Percentiles rank a stretch among this genome's conserved stretches.
phyloP scores from a whole-genome alignment of 2,888 invertebrate genomes.

The Yponomeuta sedellus region DNA sequence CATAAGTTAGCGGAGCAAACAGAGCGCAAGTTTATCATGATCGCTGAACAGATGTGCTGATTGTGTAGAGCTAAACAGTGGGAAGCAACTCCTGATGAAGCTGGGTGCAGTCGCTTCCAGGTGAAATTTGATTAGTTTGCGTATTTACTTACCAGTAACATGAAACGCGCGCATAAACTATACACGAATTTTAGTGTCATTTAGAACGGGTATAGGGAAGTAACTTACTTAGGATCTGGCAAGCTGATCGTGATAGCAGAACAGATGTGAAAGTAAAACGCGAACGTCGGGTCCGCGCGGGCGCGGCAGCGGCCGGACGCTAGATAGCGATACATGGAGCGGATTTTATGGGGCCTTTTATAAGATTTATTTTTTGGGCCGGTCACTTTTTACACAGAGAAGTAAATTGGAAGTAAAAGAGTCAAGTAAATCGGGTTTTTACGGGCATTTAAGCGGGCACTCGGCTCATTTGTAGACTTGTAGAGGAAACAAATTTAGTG shows the following conservation, averaged over 20 bases:
- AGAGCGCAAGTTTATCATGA: not conserved
- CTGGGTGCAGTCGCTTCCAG: not conserved
- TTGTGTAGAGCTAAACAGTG: not conserved
- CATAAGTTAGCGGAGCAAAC: not conserved
- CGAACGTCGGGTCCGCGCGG: not conserved
- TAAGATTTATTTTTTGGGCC: slow-evolving; percentile 7
- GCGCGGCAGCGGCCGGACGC: not conserved
- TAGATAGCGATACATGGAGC: not conserved
- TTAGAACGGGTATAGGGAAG: too few species aligned
- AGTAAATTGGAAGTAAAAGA: not conserved
- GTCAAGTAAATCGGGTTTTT: not conserved
- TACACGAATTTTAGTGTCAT: too few species aligned
- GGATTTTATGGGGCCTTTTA: slow-evolving; percentile 9
- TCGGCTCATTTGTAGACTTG: not conserved
- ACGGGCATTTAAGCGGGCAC: not conserved
- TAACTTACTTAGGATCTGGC: not conserved
- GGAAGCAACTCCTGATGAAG: not conserved
- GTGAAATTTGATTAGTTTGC: too few species aligned
- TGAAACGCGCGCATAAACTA: too few species aligned
- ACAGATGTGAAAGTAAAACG: not conserved
- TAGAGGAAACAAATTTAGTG: not conserved
- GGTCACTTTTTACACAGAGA: slow-evolving; percentile 1
- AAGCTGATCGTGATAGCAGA: not conserved
- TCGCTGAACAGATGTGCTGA: not conserved
- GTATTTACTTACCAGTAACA: too few species aligned